phyloP scores from a whole-genome alignment of 2,888 invertebrate species.

The Lasioglossum marginatum region DNA sequence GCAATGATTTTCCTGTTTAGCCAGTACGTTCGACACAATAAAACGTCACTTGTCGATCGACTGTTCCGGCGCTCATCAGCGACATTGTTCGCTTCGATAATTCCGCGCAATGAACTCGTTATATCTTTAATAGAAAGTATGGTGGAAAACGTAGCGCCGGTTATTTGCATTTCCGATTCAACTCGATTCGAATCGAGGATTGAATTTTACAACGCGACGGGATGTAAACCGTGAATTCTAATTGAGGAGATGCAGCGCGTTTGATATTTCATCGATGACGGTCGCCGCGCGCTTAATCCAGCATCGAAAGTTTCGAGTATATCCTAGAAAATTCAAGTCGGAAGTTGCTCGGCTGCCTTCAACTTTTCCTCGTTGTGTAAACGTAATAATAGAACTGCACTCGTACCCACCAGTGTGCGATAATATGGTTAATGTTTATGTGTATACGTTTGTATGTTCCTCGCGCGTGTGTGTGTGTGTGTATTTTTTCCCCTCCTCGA shows the following conservation, averaged over 20 bases:
- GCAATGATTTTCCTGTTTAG: background rate
- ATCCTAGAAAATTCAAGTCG: constrained; percentile 44
- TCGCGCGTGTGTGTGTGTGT: background rate
- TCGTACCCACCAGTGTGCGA: constrained; percentile 29
- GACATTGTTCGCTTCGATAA: background rate
- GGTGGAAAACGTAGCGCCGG: background rate
- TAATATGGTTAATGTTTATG: constrained; percentile 2
- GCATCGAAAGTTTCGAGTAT: constrained; percentile 52
- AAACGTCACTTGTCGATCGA: background rate
- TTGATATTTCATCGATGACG: constrained; percentile 27
- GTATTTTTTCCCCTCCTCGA: background rate
- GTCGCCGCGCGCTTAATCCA: constrained; percentile 41
- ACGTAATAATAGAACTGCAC: constrained; percentile 20
- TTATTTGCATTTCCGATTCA: constrained; percentile 9
- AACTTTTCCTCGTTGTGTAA: constrained; percentile 37
- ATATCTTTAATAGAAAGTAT: background rate
- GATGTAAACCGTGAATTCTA: constrained; percentile 18
- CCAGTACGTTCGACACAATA: background rate
- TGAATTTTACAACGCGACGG: background rate
- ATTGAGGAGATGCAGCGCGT: constrained; percentile 26
- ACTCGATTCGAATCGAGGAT: background rate
- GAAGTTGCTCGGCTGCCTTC: constrained; percentile 41
- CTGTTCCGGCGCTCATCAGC: background rate
- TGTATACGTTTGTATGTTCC: background rate
- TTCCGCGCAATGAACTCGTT: background rate